Conservation (phyloP, 1,140 invertebrate species). For the Cylas formicarius region DNA sequence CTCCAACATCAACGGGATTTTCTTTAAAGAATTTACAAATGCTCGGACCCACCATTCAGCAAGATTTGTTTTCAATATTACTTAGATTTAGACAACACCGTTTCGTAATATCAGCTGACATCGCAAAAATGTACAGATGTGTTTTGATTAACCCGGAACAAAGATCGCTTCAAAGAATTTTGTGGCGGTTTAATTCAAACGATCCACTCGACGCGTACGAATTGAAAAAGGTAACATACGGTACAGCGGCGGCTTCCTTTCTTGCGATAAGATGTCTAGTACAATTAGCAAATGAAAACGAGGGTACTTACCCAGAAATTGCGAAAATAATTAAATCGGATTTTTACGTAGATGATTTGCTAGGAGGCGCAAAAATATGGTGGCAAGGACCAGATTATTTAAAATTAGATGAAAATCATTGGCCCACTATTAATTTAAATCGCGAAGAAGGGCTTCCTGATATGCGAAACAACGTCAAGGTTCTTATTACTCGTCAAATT, state of each 20-base stretch:
- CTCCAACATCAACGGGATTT: constrained; percentile 21
- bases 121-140: constrained; percentile 42
- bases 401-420: no score
- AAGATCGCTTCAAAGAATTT: constrained; percentile 20
- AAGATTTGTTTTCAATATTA: constrained; percentile 35
- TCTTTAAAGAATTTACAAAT: constrained; percentile 33
- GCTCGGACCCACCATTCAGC: constrained; percentile 30
- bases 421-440: no score
- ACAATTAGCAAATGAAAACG: constrained; percentile 29
- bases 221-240: constrained; percentile 34
- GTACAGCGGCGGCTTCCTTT: constrained; percentile 33
- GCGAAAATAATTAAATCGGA: constrained; percentile 32
- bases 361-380: constrained; percentile 34
- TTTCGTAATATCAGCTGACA: constrained; percentile 41
- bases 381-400: no score
- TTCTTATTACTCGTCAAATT: no score
- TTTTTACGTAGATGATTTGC: constrained; percentile 46
- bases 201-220: constrained; percentile 25
- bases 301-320: constrained; percentile 21
- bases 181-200: constrained; percentile 25
- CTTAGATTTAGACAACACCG: constrained; percentile 40
- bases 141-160: constrained; percentile 35
- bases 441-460: no score
- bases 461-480: no score
- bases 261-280: constrained; percentile 36